These are phyloP conservation scores for Pangasius macronema DNA, from an alignment of 2,797 vertebrate genomes.

Conservation along the genomic window DNA sequence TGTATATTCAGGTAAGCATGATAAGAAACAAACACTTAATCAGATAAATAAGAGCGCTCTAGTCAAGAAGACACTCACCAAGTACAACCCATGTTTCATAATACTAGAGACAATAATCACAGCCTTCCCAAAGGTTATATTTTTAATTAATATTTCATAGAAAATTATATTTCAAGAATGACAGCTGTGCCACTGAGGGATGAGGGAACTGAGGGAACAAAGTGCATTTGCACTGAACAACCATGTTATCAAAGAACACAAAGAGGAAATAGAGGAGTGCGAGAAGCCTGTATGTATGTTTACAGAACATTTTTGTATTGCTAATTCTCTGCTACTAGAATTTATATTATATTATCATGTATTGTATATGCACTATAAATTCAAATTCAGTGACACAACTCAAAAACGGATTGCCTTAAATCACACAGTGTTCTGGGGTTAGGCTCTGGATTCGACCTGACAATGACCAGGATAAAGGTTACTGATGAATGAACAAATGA, in stretches of 20 bases:
- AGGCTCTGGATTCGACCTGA: not conserved
- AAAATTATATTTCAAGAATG: not conserved
- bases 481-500: not conserved
- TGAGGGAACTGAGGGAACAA: no score
- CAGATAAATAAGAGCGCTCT: not conserved
- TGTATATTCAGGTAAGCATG: not conserved
- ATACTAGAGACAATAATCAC: not conserved
- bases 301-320: not conserved
- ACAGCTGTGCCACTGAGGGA: not conserved
- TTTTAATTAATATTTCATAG: slow-evolving; percentile 35
- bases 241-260: not conserved
- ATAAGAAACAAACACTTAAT: not conserved
- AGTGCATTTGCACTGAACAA: not conserved
- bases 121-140: slow-evolving; percentile 28
- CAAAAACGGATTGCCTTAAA: not conserved
- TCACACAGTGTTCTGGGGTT: not conserved
- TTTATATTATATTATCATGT: not conserved
- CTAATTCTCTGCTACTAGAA: not conserved
- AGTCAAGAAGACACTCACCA: not conserved
- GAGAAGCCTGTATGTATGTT: not conserved
- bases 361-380: not conserved
- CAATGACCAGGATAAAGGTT: not conserved
- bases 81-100: not conserved
- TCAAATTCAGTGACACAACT: not conserved
- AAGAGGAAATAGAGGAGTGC: not conserved